Evolutionary conservation across 37 sponge, comb jelly and placozoan species (phyloP), one percentile per base, ranked within the genome.

Genomic region (Amphimedon queenslandica): DNA sequence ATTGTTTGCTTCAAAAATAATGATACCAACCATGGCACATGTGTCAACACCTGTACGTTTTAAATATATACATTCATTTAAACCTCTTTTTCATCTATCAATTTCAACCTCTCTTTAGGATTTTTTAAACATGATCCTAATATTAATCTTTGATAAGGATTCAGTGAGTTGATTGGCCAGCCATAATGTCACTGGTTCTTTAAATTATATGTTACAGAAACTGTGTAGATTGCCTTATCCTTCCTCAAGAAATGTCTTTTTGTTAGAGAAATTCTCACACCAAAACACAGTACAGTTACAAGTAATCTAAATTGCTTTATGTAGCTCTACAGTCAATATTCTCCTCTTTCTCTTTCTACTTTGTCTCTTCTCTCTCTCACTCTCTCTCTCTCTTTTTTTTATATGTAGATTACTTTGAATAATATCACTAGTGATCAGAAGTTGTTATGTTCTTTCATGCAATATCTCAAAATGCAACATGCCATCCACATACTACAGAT

Each of bases 151-250:
- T 33, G 77, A 87, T 66, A 71, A 61, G 6, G 57, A 81, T 40
- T 87, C 88, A 27, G 88, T 87, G 35, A 80, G 87, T 76, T 13
- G n/a, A n/a, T n/a, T n/a, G n/a, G n/a, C n/a, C n/a, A n/a, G n/a
- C n/a, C n/a, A n/a, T n/a, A n/a, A n/a, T n/a, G n/a, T n/a, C n/a
- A n/a, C n/a, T n/a, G n/a, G n/a, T n/a, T n/a, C n/a, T n/a, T n/a
- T n/a, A n/a, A n/a, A n/a, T n/a, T n/a, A n/a, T n/a, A n/a, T 47
- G 53, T 47, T 60, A 6, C 27, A 60, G 61, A 60, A 60, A n/a
- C 61, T 60, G 27, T 6, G 5, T 60, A 13, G 27, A 25, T 6
- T 60, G 61, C 27, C 5, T 25, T 13, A 25, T 25, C 61, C 61
- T 60, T 25, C 5, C 23, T n/a, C 61, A 25, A 25, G 61, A 11